Conservation (phyloP, 1,140 invertebrate genomes). For the Paraescarpia echinospica region DNA sequence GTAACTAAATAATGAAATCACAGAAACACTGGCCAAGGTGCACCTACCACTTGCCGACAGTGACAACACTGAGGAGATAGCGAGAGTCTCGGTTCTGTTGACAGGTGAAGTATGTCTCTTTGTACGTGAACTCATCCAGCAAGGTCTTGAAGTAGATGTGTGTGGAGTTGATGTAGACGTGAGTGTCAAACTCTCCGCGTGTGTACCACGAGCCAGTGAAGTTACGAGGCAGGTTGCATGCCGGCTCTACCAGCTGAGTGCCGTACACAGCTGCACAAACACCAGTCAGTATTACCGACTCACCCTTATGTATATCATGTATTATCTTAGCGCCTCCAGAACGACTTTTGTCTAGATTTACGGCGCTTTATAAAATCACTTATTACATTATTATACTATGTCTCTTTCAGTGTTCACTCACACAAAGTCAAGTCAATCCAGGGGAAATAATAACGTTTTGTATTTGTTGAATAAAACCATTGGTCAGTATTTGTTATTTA, state of each 20-base stretch:
- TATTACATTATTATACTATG: no score
- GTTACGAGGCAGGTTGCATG: slow-evolving; percentile 89
- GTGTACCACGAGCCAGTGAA: slow-evolving; percentile 95
- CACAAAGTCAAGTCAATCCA: no score
- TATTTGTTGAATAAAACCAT: no score
- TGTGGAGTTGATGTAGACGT: slow-evolving; percentile 89
- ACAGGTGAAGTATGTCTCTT: slow-evolving; percentile 92
- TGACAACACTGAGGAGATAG: slow-evolving; percentile 92
- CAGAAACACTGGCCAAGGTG: no score
- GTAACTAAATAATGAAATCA: no score
- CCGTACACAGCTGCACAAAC: slow-evolving; percentile 20
- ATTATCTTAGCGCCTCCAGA: no score
- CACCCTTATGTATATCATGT: slow-evolving; percentile 63
- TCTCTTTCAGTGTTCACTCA: no score
- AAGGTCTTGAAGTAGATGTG: slow-evolving; percentile 90
- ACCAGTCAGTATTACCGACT: neutral
- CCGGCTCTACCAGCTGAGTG: slow-evolving; percentile 79
- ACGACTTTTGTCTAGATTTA: no score
- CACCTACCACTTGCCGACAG: slow-evolving; percentile 88
- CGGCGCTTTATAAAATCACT: no score
- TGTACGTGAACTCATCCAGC: slow-evolving; percentile 74
- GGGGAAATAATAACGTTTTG: slow-evolving; percentile 2
- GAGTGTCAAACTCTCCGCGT: slow-evolving; percentile 92
- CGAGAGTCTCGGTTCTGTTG: slow-evolving; percentile 80
- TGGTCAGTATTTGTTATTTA: no score